Base-by-base conservation (phyloP, 2,113 vertebrate genomes). In the Illadopsis cleaveri region DNA sequence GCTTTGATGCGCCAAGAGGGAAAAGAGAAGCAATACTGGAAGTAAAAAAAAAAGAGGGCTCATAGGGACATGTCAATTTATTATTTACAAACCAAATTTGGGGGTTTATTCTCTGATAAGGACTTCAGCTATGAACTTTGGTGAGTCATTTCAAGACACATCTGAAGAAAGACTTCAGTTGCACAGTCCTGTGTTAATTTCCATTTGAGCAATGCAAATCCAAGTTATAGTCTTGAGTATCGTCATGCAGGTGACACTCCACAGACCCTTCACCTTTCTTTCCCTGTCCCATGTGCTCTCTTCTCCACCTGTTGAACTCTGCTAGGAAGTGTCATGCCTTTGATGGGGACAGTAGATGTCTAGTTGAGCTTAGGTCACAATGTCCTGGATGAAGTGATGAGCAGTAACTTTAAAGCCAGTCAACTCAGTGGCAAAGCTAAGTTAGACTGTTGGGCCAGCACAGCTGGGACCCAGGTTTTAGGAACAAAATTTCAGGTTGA, bases 261-360 rank as follows among this genome's bases (percentile, higher is more conserved):
- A 64, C 20, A 92, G 22, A 62, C 5, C 28, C 31, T 61, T 65
- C 25, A 64, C 28, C 23, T 76, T 57, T 17, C 42, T 47, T 42
- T 60, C 38, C 30, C 65, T 56, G 10, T 13, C 45, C 31, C 56
- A 18, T 48, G 37, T 31, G 54, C 23, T 70, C 21, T 68, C 12
- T 4, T 18, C 35, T 78, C 24, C 23, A 44, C 11, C 19, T 25
- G 33, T 9, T 62, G 57, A 84, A 45, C 19, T 66, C 56, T 82
- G 21, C 6, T 4, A 45, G 40, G 54, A 51, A 30, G 20, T 19
- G 10, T 51, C 4, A 4, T 0, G 0, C 8, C 24, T 73, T 30
- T 22, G 24, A 21, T 10, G 21, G 31, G 79, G 61, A 25, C 47
- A 37, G 22, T 1, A 53, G 27, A 33, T 31, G 12, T 22, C 33